phyloP scores from a whole-genome alignment of 1,140 invertebrate species.

The Orius insidiosus region DNA sequence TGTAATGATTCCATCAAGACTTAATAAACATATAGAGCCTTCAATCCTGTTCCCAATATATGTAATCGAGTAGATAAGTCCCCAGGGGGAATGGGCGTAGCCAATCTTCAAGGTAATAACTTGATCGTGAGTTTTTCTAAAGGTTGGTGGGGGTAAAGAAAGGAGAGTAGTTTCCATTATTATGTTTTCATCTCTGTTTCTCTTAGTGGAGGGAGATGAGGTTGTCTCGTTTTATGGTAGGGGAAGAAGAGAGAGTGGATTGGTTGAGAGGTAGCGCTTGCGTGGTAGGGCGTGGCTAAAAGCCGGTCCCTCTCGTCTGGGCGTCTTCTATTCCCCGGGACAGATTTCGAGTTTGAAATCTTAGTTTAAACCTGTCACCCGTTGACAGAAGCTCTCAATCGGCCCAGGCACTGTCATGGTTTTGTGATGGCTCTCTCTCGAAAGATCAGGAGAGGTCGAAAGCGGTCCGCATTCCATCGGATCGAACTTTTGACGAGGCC shows the following conservation, averaged over 20 bases:
- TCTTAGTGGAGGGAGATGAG: neutral
- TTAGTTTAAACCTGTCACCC: slow-evolving; percentile 21
- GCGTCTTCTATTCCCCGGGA: slow-evolving; percentile 15
- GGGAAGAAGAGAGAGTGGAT: neutral
- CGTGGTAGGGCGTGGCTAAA: neutral
- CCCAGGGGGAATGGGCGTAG: slow-evolving; percentile 9
- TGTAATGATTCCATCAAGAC: slow-evolving; percentile 18
- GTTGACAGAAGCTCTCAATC: slow-evolving; percentile 14
- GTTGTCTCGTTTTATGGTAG: neutral
- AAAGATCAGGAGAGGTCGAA: slow-evolving; percentile 13
- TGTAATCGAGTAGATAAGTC: slow-evolving; percentile 16
- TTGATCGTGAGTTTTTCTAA: slow-evolving; percentile 7
- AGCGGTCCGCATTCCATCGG: slow-evolving; percentile 20
- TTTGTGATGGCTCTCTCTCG: slow-evolving; percentile 21
- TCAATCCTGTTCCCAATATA: slow-evolving; percentile 17
- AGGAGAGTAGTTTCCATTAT: slow-evolving; percentile 14
- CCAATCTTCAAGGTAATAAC: slow-evolving; percentile 9
- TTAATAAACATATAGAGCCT: slow-evolving; percentile 18
- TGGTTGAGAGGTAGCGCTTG: slow-evolving; percentile 5
- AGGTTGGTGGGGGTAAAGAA: neutral
- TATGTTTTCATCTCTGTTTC: slow-evolving; percentile 5
- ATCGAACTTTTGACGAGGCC: slow-evolving; percentile 18
- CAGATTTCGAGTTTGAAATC: slow-evolving; percentile 21
- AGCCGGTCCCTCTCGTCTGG: neutral
- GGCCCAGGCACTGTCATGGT: slow-evolving; percentile 1